Evolutionary conservation across 2,888 invertebrate species (phyloP).

Genomic region (Mactromeris polynyma): DNA sequence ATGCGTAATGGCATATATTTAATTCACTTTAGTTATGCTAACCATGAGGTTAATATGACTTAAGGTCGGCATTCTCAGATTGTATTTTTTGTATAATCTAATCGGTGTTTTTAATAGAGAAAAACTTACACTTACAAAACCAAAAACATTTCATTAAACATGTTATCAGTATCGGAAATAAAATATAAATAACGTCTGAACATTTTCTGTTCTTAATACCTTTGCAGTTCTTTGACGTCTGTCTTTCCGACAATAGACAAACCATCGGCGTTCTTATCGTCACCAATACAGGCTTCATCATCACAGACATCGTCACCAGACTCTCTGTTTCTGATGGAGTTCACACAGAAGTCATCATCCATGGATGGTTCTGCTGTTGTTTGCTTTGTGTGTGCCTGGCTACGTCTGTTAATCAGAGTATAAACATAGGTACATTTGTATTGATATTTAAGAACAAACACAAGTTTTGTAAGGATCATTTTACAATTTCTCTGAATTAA

Average conservation of each 20-base stretch:
- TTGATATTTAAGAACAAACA: neutral
- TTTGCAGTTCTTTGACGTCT: too few relatives aligned
- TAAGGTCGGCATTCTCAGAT: too few relatives aligned
- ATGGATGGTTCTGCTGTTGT: neutral
- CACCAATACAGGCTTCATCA: neutral
- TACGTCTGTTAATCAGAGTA: neutral
- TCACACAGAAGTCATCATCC: neutral
- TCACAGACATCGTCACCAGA: neutral
- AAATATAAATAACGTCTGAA: too few relatives aligned
- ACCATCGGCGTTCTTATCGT: neutral
- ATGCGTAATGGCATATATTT: too few relatives aligned
- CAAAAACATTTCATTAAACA: too few relatives aligned
- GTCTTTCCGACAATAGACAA: neutral
- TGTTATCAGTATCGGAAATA: too few relatives aligned
- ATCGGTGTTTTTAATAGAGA: too few relatives aligned
- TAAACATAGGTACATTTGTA: neutral
- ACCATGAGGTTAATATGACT: too few relatives aligned
- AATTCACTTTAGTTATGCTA: too few relatives aligned
- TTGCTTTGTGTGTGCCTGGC: neutral
- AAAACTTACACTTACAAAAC: too few relatives aligned
- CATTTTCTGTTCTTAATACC: too few relatives aligned
- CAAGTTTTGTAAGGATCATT: neutral
- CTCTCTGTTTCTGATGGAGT: neutral
- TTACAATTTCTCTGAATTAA: neutral
- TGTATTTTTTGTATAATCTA: too few relatives aligned